phyloP scores from a whole-genome alignment of 1,140 invertebrate species.

The Drosophila biarmipes region DNA sequence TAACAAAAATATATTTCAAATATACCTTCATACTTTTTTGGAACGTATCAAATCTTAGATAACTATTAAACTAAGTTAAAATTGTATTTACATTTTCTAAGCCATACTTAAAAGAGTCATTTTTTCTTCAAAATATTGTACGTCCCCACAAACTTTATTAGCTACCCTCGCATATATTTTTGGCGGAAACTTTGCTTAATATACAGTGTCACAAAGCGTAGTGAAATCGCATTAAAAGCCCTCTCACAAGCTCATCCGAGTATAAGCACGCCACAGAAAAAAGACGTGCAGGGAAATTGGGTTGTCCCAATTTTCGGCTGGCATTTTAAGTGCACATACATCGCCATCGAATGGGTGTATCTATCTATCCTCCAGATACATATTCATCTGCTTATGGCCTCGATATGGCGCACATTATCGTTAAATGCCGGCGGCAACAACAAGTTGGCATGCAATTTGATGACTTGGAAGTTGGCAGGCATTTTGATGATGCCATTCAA shows the following conservation, averaged over 20 bases:
- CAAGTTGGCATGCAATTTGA: constrained; percentile 72
- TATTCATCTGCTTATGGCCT: constrained; percentile 67
- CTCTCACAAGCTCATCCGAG: constrained; percentile 14
- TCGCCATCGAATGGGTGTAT: constrained; percentile 14
- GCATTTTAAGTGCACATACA: constrained; percentile 46
- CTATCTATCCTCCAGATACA: constrained; percentile 16
- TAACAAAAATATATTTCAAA: too few relatives aligned
- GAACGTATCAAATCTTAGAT: too few relatives aligned
- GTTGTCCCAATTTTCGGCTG: constrained; percentile 32
- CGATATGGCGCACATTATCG: constrained; percentile 75
- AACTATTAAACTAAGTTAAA: too few relatives aligned
- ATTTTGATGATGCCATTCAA: constrained; percentile 70
- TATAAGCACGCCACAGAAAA: constrained; percentile 21
- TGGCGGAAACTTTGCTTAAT: constrained; percentile 46
- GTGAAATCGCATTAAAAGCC: constrained; percentile 60
- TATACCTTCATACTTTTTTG: too few relatives aligned
- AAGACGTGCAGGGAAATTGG: constrained; percentile 17
- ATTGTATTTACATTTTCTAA: too few relatives aligned
- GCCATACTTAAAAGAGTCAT: neutral
- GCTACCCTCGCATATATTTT: constrained; percentile 50
- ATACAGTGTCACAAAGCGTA: constrained; percentile 36
- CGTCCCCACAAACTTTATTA: neutral
- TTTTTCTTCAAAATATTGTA: neutral
- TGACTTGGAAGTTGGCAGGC: constrained; percentile 64
- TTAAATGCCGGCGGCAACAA: constrained; percentile 59